phyloP scores from a whole-genome alignment of 2,888 invertebrate genomes.

The Xestia rhomboidea region DNA sequence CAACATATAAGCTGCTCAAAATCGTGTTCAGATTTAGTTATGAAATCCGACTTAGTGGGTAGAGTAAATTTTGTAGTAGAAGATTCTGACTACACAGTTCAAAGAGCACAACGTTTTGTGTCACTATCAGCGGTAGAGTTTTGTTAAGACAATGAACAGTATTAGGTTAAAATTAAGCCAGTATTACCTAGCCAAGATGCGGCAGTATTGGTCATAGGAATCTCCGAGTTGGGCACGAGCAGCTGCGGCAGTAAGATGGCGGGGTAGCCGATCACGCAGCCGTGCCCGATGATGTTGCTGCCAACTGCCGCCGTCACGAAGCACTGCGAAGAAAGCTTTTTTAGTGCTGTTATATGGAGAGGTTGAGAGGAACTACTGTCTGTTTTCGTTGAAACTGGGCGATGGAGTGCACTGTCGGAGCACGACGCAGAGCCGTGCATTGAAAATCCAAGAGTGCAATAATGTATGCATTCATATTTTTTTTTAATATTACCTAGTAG shows the following conservation, averaged over 20 bases:
- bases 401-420: background rate
- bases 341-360: background rate
- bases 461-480: background rate
- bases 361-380: background rate
- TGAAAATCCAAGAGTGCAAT: background rate
- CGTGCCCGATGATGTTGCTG: slow-evolving; percentile 80
- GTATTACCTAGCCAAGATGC: slow-evolving; percentile 90
- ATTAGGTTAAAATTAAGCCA: slow-evolving; percentile 5
- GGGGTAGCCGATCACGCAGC: slow-evolving; percentile 88
- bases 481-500: background rate
- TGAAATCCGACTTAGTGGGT: too few relatives aligned
- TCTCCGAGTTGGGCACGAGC: slow-evolving; percentile 71
- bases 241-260: slow-evolving; percentile 91
- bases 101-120: background rate
- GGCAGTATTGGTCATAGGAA: slow-evolving; percentile 77
- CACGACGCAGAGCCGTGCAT: background rate
- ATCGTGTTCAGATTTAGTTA: background rate
- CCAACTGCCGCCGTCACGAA: slow-evolving; percentile 82
- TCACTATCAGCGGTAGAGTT: background rate
- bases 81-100: background rate
- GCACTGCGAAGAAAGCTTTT: slow-evolving; percentile 70
- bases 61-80: too few relatives aligned
- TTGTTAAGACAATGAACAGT: background rate
- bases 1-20: background rate
- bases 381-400: background rate